Conservation (phyloP, 2,888 invertebrate genomes). For the Rhagophthalmus giganteus region DNA sequence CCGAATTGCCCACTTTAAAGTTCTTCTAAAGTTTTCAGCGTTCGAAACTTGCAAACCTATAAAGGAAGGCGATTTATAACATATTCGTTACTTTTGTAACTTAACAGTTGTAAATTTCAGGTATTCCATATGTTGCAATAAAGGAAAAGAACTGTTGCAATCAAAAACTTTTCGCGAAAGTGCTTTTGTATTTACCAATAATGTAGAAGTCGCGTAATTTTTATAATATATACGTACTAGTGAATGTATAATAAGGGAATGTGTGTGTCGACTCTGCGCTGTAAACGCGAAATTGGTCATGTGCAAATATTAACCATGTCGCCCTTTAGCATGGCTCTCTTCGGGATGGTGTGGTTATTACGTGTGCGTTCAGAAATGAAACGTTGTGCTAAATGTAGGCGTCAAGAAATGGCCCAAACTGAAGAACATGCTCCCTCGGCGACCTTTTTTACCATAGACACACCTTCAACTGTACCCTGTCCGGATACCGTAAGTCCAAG, state of each 20-base stretch:
- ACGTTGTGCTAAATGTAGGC: slow-evolving; percentile 71
- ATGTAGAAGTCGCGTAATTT: neutral
- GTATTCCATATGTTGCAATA: neutral
- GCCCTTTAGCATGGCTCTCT: slow-evolving; percentile 73
- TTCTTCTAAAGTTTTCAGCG: no score
- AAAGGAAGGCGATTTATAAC: neutral
- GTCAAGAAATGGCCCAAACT: slow-evolving; percentile 40
- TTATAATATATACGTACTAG: slow-evolving; percentile 2
- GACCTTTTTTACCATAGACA: slow-evolving; percentile 60
- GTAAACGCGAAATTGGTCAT: slow-evolving; percentile 26
- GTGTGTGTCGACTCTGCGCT: slow-evolving; percentile 24
- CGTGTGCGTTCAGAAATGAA: slow-evolving; percentile 80
- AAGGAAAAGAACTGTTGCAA: no score
- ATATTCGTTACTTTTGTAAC: neutral
- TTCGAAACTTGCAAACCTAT: no score
- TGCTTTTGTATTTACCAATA: neutral
- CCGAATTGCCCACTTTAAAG: no score
- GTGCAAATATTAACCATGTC: slow-evolving; percentile 34
- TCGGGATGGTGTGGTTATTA: slow-evolving; percentile 83
- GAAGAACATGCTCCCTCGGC: slow-evolving; percentile 43
- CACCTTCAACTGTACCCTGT: slow-evolving; percentile 48
- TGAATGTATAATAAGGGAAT: slow-evolving; percentile 24
- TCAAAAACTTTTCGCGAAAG: no score
- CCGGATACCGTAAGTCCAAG: slow-evolving; percentile 46
- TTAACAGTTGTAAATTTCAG: no score